A percentile compares a stretch with the other conserved stretches of the same genome.
phyloP scores from a whole-genome alignment of 2,113 vertebrate species.

The Centrocercus urophasianus region DNA sequence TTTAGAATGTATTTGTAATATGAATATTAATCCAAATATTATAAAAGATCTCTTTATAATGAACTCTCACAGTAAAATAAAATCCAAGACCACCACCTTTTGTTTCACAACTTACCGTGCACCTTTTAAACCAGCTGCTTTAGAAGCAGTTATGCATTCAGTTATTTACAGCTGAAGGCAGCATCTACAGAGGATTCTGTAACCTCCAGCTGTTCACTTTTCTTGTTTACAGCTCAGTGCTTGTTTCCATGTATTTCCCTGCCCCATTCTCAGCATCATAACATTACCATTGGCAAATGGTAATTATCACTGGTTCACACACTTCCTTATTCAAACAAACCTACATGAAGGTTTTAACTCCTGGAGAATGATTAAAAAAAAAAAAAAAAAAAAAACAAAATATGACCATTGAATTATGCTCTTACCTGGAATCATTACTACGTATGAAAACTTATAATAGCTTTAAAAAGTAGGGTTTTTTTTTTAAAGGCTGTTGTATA shows the following conservation, averaged over 20 bases:
- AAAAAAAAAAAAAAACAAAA: neutral
- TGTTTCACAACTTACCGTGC: neutral
- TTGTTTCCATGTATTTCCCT: neutral
- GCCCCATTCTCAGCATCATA: neutral
- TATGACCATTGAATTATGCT: neutral
- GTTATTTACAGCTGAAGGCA: neutral
- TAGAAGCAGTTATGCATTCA: neutral
- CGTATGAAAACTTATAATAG: neutral
- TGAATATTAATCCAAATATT: neutral
- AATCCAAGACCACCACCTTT: neutral
- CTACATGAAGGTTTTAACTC: neutral
- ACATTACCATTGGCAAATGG: too few relatives aligned
- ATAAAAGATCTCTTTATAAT: neutral
- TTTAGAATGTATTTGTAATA: neutral
- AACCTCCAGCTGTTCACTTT: neutral
- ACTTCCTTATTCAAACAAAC: neutral
- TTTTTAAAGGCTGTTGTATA: neutral
- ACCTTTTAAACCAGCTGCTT: neutral
- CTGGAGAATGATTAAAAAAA: neutral
- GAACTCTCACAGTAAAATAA: neutral
- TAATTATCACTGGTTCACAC: neutral
- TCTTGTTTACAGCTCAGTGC: neutral
- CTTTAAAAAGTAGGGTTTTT: neutral
- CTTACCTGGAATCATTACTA: neutral
- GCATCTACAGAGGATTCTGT: neutral